phyloP scores from a whole-genome alignment of 1,140 invertebrate species.

The Trichogramma pretiosum region DNA sequence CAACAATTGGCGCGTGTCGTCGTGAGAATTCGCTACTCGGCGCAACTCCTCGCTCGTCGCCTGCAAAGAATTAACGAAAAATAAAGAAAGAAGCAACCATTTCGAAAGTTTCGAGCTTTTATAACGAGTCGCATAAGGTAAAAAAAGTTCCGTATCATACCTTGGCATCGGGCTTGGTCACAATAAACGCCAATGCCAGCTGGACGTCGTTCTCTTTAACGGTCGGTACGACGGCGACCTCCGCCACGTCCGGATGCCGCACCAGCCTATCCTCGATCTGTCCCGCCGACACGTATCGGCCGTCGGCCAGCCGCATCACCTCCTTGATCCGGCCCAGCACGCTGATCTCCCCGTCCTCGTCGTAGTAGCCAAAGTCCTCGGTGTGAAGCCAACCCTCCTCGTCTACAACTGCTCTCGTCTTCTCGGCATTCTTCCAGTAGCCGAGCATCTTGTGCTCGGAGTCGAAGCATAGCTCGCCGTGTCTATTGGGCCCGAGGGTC shows the following conservation, averaged over 20 bases:
- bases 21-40: no score
- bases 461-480: background rate
- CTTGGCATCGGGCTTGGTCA: conserved; percentile 10
- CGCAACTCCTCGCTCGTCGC: no score
- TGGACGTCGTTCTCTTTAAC: conserved; percentile 47
- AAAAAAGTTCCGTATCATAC: background rate
- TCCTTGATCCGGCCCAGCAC: conserved; percentile 53
- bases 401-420: background rate
- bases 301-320: conserved; percentile 50
- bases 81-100: no score
- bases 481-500: background rate
- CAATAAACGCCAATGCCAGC: conserved; percentile 50
- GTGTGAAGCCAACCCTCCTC: conserved; percentile 45
- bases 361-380: conserved; percentile 49
- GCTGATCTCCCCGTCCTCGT: conserved; percentile 43
- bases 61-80: no score
- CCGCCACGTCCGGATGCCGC: conserved; percentile 46
- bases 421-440: conserved; percentile 8
- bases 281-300: conserved; percentile 48
- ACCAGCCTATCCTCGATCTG: conserved; percentile 52
- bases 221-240: conserved; percentile 53
- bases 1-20: no score
- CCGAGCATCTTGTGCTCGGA: background rate
- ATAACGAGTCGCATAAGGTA: no score
- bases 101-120: no score